These are phyloP conservation scores for Schizotus pectinicornis DNA, from an alignment of 2,888 invertebrate species.

Conservation along the genomic window DNA sequence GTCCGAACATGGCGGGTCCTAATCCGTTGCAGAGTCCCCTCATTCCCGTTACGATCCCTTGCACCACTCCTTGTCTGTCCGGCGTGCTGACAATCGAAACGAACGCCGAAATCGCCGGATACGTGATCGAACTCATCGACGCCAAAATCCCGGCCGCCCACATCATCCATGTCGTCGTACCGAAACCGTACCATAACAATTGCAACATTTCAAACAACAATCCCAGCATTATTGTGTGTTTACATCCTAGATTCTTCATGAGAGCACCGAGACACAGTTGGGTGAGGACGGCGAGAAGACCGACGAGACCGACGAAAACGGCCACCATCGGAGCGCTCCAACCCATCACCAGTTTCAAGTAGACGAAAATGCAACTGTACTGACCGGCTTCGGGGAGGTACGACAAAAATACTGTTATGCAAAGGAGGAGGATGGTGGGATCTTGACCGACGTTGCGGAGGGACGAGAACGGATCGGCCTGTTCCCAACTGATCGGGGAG, in stretches of 20 bases:
- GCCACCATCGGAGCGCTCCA: conserved; percentile 96
- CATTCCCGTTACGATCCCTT: conserved; percentile 96
- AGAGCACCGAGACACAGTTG: conserved; percentile 80
- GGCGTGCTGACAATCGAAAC: conserved; percentile 96
- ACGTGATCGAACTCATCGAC: conserved; percentile 94
- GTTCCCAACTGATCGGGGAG: conserved; percentile 94
- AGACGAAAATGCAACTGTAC: conserved; percentile 99
- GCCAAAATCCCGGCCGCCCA: conserved; percentile 98
- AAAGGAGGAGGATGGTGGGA: conserved; percentile 94
- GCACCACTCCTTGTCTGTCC: conserved; percentile 87
- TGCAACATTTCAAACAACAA: conserved; percentile 96
- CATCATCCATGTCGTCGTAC: conserved; percentile 98
- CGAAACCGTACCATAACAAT: conserved; percentile 96
- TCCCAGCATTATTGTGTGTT: conserved; percentile 97
- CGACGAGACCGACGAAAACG: conserved; percentile 96
- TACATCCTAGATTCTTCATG: conserved; percentile 83
- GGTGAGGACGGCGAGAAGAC: conserved; percentile 93
- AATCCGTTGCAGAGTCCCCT: conserved; percentile 97
- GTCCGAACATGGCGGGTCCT: conserved; percentile 98
- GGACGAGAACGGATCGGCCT: conserved; percentile 98
- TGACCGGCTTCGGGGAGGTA: conserved; percentile 98
- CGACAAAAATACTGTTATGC: conserved; percentile 96
- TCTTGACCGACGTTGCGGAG: conserved; percentile 91
- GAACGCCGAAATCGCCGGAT: conserved; percentile 98
- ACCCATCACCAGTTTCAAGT: conserved; percentile 94